Conservation (phyloP, 1,140 invertebrate genomes). For the Gryon sp. region DNA sequence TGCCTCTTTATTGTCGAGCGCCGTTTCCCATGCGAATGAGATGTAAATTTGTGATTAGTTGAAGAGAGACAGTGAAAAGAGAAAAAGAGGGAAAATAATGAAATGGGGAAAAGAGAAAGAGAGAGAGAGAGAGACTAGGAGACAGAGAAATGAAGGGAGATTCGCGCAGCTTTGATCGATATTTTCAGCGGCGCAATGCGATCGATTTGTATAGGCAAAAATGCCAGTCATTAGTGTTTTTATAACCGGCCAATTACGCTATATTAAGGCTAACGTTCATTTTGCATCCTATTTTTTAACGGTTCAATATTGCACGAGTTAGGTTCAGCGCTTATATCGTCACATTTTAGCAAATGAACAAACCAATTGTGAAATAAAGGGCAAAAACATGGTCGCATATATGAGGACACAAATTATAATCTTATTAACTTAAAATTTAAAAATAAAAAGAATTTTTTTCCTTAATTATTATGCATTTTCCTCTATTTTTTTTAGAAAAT, state of each 20-base stretch:
- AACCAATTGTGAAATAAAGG: too few species aligned
- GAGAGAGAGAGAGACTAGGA: too few species aligned
- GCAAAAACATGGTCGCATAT: too few species aligned
- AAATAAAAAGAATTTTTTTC: too few species aligned
- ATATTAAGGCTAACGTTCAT: slow-evolving; percentile 51
- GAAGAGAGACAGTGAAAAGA: too few species aligned
- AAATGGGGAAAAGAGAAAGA: too few species aligned
- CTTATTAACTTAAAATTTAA: too few species aligned
- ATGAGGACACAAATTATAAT: too few species aligned
- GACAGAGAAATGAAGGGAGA: slow-evolving; percentile 42
- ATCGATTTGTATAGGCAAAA: slow-evolving; percentile 43
- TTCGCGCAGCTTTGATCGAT: slow-evolving; percentile 2
- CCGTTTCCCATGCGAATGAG: slow-evolving; percentile 39
- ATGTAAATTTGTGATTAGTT: slow-evolving; percentile 49
- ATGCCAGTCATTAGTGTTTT: slow-evolving; percentile 51
- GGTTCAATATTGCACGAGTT: slow-evolving; percentile 32
- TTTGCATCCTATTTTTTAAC: slow-evolving; percentile 42
- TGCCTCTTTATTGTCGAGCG: slow-evolving; percentile 29
- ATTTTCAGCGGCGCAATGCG: slow-evolving; percentile 18
- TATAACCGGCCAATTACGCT: slow-evolving; percentile 31
- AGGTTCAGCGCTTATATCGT: slow-evolving; percentile 28
- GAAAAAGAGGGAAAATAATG: too few species aligned
- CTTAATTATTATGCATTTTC: too few species aligned
- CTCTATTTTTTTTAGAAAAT: too few species aligned
- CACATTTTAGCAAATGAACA: slow-evolving; percentile 42